Conservation (phyloP, 2,888 invertebrate species). For the Scelioninae gen. 2 region DNA sequence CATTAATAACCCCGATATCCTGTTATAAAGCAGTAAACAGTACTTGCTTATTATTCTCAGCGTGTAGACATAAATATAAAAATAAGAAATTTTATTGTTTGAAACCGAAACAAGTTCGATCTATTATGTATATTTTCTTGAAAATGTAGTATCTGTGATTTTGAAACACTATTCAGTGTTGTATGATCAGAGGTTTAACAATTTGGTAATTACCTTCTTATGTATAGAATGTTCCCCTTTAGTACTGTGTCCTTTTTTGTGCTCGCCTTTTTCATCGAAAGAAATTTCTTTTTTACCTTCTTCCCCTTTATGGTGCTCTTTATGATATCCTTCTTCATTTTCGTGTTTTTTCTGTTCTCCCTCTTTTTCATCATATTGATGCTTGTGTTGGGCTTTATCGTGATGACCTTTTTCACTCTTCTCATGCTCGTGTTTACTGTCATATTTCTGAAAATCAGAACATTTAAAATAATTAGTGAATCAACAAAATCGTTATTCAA, state of each 20-base stretch:
- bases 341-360: slow-evolving; percentile 80
- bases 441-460: slow-evolving; percentile 63
- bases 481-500: no score
- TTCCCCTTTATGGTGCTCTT: slow-evolving; percentile 81
- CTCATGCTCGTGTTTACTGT: slow-evolving; percentile 71
- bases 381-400: slow-evolving; percentile 82
- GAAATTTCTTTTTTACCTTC: slow-evolving; percentile 75
- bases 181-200: neutral
- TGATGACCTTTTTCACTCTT: slow-evolving; percentile 79
- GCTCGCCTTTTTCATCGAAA: slow-evolving; percentile 74
- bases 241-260: slow-evolving; percentile 75
- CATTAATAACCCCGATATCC: no score
- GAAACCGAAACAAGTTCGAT: no score
- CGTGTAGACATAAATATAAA: no score
- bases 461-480: slow-evolving; percentile 8
- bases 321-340: slow-evolving; percentile 81
- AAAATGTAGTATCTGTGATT: no score
- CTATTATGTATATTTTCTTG: no score
- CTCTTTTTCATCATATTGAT: slow-evolving; percentile 81
- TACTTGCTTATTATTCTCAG: no score
- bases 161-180: neutral
- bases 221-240: slow-evolving; percentile 76
- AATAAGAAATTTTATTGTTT: no score
- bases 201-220: slow-evolving; percentile 69
- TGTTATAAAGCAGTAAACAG: no score